Evolutionary conservation across 2,797 vertebrate genomes (phyloP).

Genomic region (Anisognathus igniventris): DNA sequence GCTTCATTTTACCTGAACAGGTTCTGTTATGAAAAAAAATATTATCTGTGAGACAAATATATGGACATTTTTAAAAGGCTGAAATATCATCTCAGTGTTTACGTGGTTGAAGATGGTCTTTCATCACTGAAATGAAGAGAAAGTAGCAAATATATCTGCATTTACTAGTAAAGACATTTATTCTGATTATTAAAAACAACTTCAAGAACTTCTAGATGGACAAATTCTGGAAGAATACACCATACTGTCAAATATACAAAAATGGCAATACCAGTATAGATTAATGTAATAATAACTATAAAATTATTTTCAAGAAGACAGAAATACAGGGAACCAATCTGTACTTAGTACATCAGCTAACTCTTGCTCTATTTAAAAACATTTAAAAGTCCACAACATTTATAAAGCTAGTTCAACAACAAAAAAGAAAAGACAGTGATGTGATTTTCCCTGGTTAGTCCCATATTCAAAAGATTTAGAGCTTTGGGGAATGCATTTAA

Average conservation of each 20-base stretch:
- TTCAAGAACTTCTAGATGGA: background rate
- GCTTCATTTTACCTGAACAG: background rate
- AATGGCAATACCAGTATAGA: background rate
- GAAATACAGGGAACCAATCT: background rate
- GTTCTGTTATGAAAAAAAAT: background rate
- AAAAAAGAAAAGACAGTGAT: background rate
- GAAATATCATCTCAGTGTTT: background rate
- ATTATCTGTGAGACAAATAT: background rate
- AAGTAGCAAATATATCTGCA: background rate
- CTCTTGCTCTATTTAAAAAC: background rate
- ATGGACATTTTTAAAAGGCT: background rate
- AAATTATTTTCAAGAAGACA: background rate
- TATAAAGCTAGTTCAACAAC: background rate
- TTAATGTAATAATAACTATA: background rate
- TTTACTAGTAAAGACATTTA: background rate
- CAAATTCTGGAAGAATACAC: background rate
- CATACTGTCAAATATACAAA: background rate
- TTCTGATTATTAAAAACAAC: background rate
- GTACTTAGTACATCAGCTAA: background rate
- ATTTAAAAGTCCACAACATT: background rate
- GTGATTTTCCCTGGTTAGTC: background rate
- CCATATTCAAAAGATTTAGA: background rate
- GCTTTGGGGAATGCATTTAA: background rate
- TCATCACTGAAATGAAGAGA: background rate
- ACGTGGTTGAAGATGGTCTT: background rate